These are phyloP conservation scores for Muscidifurax raptorellus DNA, from an alignment of 1,140 invertebrate species.

Conservation along the genomic window DNA sequence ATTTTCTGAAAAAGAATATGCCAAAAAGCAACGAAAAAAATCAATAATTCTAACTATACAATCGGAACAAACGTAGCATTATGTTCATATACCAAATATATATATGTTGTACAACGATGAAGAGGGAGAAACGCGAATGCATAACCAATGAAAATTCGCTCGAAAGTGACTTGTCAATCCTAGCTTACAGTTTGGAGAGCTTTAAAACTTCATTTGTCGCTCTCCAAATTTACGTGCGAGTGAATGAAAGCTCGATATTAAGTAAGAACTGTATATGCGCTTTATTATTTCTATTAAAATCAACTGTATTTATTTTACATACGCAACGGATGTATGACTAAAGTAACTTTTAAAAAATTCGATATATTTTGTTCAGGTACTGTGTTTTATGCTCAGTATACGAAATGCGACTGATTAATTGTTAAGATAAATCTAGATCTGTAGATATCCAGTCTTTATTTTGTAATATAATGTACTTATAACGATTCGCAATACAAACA, in stretches of 20 bases:
- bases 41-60: not conserved
- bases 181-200: not conserved
- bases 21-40: not conserved
- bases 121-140: not conserved
- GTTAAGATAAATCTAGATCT: constrained; percentile 45
- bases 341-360: not conserved
- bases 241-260: not conserved
- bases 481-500: constrained; percentile 1
- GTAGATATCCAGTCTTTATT: constrained; percentile 38
- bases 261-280: constrained; percentile 25
- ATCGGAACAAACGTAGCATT: not conserved
- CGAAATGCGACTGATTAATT: constrained; percentile 46
- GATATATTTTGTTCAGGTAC: constrained; percentile 36
- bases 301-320: constrained; percentile 36
- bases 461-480: constrained; percentile 29
- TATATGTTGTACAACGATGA: constrained; percentile 18
- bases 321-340: not conserved
- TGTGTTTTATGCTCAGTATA: not conserved
- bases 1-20: not conserved
- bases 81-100: not conserved
- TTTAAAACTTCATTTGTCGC: not conserved
- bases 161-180: constrained; percentile 49
- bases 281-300: constrained; percentile 29
- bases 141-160: constrained; percentile 23
- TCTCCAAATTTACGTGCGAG: not conserved